Conservation (phyloP, 2,113 vertebrate genomes). For the Lophochroa leadbeateri region DNA sequence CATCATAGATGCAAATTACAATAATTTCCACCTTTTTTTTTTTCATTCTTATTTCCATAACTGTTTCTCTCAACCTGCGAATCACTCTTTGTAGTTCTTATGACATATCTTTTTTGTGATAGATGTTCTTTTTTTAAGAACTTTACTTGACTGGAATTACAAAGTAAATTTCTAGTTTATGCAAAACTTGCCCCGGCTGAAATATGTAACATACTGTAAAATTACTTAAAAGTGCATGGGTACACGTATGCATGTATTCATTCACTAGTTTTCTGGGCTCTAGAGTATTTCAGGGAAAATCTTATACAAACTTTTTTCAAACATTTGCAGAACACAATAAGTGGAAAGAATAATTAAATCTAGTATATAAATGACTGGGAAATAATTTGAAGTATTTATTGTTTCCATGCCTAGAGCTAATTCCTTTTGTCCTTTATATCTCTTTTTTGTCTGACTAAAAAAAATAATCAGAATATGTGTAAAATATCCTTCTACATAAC, state of each 20-base stretch:
- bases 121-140: background rate
- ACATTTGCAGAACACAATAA: background rate
- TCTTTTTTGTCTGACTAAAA: background rate
- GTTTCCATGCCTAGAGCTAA: background rate
- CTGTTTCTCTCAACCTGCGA: background rate
- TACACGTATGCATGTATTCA: background rate
- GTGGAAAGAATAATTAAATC: background rate
- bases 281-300: background rate
- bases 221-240: fast-evolving
- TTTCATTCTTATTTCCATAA: background rate
- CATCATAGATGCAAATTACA: background rate
- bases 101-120: background rate
- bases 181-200: fast-evolving
- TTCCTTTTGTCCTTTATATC: background rate
- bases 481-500: background rate
- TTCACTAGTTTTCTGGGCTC: background rate
- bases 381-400: background rate
- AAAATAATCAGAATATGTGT: background rate
- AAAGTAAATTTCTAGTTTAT: background rate
- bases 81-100: background rate
- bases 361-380: background rate
- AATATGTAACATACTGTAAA: background rate
- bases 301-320: background rate
- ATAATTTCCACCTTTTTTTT: background rate
- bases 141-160: background rate